Conservation (phyloP, 2,797 vertebrate genomes). For the Lindbergichthys nudifrons region DNA sequence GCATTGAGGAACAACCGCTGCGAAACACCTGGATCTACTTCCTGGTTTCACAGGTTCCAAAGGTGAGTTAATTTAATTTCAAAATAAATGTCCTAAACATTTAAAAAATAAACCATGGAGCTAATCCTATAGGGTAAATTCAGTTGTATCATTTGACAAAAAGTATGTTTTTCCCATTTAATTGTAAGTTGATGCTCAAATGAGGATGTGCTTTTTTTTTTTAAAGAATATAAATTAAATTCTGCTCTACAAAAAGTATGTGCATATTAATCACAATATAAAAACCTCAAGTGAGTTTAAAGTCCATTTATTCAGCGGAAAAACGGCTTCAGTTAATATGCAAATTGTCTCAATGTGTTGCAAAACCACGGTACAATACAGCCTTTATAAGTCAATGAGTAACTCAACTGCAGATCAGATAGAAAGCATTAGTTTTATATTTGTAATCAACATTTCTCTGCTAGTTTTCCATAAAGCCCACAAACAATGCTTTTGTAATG, state of each 20-base stretch:
- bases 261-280: not conserved
- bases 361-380: not conserved
- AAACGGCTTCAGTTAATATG: conserved; percentile 21
- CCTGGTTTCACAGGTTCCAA: conserved; percentile 42
- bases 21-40: conserved; percentile 21
- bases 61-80: not conserved
- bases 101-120: not conserved
- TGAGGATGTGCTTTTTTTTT: no score
- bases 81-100: not conserved
- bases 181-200: no score
- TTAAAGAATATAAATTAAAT: not conserved
- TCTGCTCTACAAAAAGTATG: not conserved
- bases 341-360: conserved; percentile 7
- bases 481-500: no score
- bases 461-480: no score
- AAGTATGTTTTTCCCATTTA: not conserved
- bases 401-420: not conserved
- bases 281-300: not conserved
- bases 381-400: not conserved
- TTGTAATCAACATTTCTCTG: no score
- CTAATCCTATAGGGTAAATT: no score
- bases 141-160: not conserved
- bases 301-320: not conserved
- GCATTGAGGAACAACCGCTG: conserved; percentile 32
- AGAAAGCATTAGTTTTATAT: no score